These are phyloP conservation scores for Serinus canaria DNA, from an alignment of 2,113 vertebrate species.

Conservation along the genomic window DNA sequence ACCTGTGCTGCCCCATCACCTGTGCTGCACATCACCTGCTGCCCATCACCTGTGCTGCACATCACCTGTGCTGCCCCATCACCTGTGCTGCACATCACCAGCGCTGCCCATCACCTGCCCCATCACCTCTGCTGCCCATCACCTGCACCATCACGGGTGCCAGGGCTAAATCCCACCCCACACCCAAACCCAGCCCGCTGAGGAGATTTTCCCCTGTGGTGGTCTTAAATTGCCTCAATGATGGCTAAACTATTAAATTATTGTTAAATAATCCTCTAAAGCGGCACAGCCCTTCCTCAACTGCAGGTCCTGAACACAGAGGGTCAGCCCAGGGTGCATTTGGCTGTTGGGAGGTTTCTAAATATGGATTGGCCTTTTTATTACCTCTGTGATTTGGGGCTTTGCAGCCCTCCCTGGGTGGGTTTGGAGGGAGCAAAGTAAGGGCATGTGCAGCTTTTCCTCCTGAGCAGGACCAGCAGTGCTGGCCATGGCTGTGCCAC, in stretches of 20 bases:
- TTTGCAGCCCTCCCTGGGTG: neutral
- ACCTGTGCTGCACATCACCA: too few species aligned
- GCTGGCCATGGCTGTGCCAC: neutral
- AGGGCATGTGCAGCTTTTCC: accelerated
- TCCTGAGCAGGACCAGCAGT: neutral
- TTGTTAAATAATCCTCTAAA: too few species aligned
- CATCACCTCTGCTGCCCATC: too few species aligned
- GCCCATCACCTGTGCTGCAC: too few species aligned
- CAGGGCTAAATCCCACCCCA: accelerated
- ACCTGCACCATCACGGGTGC: too few species aligned
- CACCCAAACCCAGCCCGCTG: neutral
- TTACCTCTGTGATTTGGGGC: neutral
- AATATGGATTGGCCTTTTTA: neutral
- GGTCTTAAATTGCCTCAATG: neutral
- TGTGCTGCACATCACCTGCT: too few species aligned
- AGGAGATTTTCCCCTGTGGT: neutral
- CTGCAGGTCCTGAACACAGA: too few species aligned
- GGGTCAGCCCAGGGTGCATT: neutral
- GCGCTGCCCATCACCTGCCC: too few species aligned
- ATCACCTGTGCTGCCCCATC: too few species aligned
- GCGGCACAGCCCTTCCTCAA: too few species aligned
- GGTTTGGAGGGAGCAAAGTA: neutral
- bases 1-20: too few species aligned
- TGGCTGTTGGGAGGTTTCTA: neutral
- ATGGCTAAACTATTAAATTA: neutral